These are phyloP conservation scores for Pangasius macronema DNA, from an alignment of 2,797 vertebrate species.

Conservation along the genomic window DNA sequence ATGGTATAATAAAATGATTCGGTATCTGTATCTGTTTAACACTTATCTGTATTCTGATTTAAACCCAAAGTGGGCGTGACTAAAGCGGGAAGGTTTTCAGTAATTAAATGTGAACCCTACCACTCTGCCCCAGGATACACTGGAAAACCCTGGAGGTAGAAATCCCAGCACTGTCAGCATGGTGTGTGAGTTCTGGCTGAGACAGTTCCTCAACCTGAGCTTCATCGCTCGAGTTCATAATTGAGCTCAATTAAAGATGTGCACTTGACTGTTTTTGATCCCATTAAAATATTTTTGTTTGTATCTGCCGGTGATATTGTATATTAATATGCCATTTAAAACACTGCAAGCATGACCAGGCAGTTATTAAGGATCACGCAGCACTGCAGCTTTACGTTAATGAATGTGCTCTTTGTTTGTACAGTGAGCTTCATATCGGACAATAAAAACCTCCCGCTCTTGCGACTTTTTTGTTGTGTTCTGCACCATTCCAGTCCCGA, in stretches of 20 bases:
- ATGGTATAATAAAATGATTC: neutral
- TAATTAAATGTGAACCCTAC: neutral
- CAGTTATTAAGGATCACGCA: neutral
- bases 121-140: neutral
- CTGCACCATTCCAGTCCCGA: neutral
- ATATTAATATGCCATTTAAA: neutral
- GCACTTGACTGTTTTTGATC: neutral
- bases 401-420: neutral
- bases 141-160: neutral
- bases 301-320: neutral
- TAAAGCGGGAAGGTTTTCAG: neutral
- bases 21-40: neutral
- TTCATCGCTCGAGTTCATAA: neutral
- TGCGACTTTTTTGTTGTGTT: neutral
- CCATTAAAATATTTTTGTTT: neutral
- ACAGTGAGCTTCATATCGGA: neutral
- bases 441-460: neutral
- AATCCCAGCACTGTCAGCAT: neutral
- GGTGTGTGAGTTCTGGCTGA: neutral
- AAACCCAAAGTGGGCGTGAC: neutral
- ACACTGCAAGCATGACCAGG: neutral
- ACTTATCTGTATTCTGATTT: neutral
- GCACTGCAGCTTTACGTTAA: neutral
- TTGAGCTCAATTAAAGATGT: neutral
- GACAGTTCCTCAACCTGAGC: neutral